phyloP scores from a whole-genome alignment of 2,888 invertebrate genomes.

The Platycnemis pennipes region DNA sequence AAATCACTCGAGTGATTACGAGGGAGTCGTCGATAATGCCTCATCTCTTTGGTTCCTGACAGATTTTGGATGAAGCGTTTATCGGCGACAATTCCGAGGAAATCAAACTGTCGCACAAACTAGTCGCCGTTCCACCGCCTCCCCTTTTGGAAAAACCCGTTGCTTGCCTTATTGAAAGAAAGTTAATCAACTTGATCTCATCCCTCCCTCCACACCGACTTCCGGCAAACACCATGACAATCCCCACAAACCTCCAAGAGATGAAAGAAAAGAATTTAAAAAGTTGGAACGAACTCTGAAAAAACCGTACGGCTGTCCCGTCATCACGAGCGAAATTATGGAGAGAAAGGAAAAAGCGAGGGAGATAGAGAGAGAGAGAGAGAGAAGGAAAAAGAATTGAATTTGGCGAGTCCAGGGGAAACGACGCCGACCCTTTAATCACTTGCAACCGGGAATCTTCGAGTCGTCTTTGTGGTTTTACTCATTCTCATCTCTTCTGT shows the following conservation, averaged over 20 bases:
- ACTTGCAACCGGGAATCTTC: neutral
- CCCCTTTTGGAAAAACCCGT: neutral
- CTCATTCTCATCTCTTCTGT: neutral
- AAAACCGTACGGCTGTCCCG: too few relatives aligned
- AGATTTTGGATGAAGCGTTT: neutral
- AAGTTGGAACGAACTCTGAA: too few relatives aligned
- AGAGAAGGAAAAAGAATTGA: neutral
- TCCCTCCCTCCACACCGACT: neutral
- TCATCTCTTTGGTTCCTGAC: neutral
- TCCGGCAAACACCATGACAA: neutral
- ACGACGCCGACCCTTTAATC: slow-evolving; percentile 41
- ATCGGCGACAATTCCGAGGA: neutral
- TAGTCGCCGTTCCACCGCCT: neutral
- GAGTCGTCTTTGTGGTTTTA: neutral
- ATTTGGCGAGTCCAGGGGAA: neutral
- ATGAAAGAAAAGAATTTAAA: too few relatives aligned
- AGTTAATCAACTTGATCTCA: slow-evolving; percentile 1
- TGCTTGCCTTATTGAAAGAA: neutral
- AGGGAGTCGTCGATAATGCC: neutral
- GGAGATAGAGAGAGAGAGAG: too few relatives aligned
- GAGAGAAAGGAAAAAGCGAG: too few relatives aligned
- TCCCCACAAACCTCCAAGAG: neutral
- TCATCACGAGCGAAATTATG: neutral
- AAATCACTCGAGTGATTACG: neutral
- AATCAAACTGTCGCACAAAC: neutral